phyloP scores from a whole-genome alignment of 2,797 vertebrate genomes.

The Hemitrygon akajei region DNA sequence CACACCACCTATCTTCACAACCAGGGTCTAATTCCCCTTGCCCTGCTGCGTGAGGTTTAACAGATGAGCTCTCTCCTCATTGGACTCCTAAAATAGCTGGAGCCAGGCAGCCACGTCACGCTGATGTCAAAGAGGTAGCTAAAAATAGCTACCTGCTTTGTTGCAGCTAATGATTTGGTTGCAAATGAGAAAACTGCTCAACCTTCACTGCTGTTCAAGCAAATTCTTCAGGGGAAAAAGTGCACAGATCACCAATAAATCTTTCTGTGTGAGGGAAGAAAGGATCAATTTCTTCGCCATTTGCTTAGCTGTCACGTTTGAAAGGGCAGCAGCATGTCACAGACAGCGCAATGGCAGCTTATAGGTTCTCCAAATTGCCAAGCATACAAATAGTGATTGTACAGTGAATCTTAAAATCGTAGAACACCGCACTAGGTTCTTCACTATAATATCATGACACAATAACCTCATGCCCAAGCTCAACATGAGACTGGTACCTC shows the following conservation, averaged over 20 bases:
- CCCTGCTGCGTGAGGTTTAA: constrained; percentile 1
- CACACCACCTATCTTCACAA: neutral
- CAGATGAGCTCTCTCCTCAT: constrained; percentile 39
- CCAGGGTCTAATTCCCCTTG: neutral
- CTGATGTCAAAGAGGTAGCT: constrained; percentile 41
- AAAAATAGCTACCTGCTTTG: constrained; percentile 42
- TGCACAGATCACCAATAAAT: neutral
- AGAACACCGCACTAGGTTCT: too few relatives aligned
- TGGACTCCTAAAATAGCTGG: constrained; percentile 32
- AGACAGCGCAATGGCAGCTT: too few relatives aligned
- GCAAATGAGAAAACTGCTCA: constrained; percentile 18
- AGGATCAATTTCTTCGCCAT: neutral
- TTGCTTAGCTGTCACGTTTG: neutral
- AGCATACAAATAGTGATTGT: neutral
- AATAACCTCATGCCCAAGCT: too few relatives aligned
- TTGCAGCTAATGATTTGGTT: constrained; percentile 41
- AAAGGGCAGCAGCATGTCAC: neutral
- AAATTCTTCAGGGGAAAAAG: neutral
- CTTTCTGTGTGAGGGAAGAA: neutral
- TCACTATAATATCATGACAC: neutral
- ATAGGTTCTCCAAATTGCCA: neutral
- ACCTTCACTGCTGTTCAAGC: constrained; percentile 30
- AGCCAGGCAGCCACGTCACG: constrained; percentile 40
- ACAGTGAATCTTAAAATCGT: neutral
- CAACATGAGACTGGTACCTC: neutral